A percentile compares a stretch with the other conserved stretches of the same genome.
These are phyloP conservation scores for Bacillus rossius DNA, from an alignment of 1,140 invertebrate genomes.

Conservation along the genomic window DNA sequence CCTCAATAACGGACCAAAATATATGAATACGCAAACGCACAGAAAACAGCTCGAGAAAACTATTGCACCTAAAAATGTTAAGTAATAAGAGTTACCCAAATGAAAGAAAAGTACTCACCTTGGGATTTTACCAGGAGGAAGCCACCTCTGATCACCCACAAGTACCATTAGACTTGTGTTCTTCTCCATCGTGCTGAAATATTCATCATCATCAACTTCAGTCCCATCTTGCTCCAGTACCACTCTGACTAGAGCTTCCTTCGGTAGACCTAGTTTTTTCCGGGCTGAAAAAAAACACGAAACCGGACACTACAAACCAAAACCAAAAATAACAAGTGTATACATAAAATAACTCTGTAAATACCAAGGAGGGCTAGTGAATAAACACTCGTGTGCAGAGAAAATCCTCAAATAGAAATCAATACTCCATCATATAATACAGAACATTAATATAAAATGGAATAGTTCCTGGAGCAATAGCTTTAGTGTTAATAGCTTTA, in stretches of 20 bases:
- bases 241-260: constrained; percentile 56
- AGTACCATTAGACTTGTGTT: constrained; percentile 78
- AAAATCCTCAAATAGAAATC: too few species aligned
- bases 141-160: constrained; percentile 66
- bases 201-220: constrained; percentile 84
- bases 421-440: too few species aligned
- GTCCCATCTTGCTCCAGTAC: constrained; percentile 79
- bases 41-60: background rate
- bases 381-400: too few species aligned
- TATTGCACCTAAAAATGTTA: too few species aligned
- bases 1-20: background rate
- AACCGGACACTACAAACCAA: background rate
- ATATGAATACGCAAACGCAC: background rate
- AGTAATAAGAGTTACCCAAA: too few species aligned
- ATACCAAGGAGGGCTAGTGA: too few species aligned
- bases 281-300: constrained; percentile 20
- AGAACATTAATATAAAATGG: too few species aligned
- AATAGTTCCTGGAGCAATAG: too few species aligned
- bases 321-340: background rate
- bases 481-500: too few species aligned
- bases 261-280: constrained; percentile 52
- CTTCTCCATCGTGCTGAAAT: constrained; percentile 75
- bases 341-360: background rate
- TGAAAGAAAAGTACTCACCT: constrained; percentile 12
- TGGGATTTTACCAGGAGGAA: constrained; percentile 25